Evolutionary conservation across 1,140 invertebrate genomes (phyloP).

Genomic region (Nephila pilipes): DNA sequence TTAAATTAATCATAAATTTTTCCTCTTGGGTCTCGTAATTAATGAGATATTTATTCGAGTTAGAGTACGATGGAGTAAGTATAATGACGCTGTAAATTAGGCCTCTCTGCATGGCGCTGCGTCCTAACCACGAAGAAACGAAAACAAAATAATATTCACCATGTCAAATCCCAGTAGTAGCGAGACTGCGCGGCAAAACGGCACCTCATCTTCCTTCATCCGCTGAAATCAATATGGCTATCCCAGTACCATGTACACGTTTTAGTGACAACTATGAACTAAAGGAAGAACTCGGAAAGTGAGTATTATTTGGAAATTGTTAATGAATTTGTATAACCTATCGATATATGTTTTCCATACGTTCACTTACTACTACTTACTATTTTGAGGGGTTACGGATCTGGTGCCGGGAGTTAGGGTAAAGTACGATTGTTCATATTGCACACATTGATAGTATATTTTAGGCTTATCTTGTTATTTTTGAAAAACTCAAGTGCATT

Average conservation of each 20-base stretch:
- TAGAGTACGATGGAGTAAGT: not conserved
- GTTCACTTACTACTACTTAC: not conserved
- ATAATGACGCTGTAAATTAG: constrained; percentile 70
- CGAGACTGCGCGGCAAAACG: constrained; percentile 63
- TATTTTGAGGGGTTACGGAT: not conserved
- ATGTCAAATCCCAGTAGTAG: constrained; percentile 63
- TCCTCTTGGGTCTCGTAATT: not conserved
- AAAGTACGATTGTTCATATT: constrained; percentile 30
- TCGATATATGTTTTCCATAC: not conserved
- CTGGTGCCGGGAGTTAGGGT: constrained; percentile 52
- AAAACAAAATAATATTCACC: constrained; percentile 65
- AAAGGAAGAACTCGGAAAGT: constrained; percentile 99
- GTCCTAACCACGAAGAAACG: constrained; percentile 55
- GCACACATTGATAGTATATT: constrained; percentile 30
- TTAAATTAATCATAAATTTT: not conserved
- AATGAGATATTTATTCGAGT: not conserved
- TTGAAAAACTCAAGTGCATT: not conserved
- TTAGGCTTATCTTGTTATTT: constrained; percentile 58
- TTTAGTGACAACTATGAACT: constrained; percentile 99
- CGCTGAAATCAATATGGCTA: constrained; percentile 77
- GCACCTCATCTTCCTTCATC: constrained; percentile 64
- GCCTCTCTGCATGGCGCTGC: constrained; percentile 71
- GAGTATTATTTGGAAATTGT: constrained; percentile 84
- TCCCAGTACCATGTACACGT: constrained; percentile 80
- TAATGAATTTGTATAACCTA: not conserved